Evolutionary conservation across 2,797 vertebrate genomes (phyloP).

Genomic region (Sebastes matsubarae): DNA sequence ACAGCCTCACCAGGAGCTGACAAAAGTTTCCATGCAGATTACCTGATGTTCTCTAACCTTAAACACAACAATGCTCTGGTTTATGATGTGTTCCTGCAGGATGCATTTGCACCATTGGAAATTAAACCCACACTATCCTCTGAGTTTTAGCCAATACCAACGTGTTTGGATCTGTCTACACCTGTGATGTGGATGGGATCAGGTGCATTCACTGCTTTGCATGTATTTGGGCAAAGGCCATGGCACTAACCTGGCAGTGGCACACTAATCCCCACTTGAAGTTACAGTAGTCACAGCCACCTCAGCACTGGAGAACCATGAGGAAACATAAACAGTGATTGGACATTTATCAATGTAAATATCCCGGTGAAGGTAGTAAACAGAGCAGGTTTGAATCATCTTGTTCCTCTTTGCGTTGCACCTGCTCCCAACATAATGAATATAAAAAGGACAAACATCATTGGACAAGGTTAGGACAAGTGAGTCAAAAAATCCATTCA

Average conservation of each 20-base stretch:
- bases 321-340: neutral
- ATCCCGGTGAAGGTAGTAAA: neutral
- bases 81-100: neutral
- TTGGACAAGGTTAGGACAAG: neutral
- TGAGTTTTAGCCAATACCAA: neutral
- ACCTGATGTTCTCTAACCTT: neutral
- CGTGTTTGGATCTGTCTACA: constrained; percentile 59
- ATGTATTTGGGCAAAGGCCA: constrained; percentile 1
- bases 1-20: constrained; percentile 23
- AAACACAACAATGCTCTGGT: neutral
- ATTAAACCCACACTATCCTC: neutral
- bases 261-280: neutral
- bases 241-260: neutral
- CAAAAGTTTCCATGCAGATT: constrained; percentile 49
- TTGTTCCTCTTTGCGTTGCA: neutral
- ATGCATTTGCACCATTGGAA: neutral
- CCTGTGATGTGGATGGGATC: constrained; percentile 26
- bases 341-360: neutral
- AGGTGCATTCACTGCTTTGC: constrained; percentile 28
- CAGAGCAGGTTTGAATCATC: neutral
- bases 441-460: neutral
- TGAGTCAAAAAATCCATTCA: neutral
- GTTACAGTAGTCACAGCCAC: neutral
- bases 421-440: neutral
- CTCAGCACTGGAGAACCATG: neutral